These are phyloP conservation scores for Sebastes melanostomus DNA, from an alignment of 2,797 vertebrate species.

Conservation along the genomic window DNA sequence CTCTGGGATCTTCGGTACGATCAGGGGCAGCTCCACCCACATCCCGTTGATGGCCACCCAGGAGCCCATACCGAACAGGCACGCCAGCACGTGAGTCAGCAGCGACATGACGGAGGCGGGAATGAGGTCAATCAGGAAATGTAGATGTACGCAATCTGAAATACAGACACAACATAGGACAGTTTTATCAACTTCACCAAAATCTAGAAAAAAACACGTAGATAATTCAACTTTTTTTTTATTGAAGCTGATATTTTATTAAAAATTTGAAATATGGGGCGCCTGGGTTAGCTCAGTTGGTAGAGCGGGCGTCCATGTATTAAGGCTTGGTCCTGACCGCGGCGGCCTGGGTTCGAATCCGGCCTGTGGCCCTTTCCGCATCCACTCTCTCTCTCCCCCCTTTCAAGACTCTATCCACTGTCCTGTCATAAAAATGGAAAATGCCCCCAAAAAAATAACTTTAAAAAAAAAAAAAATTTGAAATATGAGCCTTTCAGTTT, in stretches of 20 bases:
- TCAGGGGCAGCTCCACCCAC: conserved; percentile 89
- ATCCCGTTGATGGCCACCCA: conserved; percentile 91
- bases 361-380: too few relatives aligned
- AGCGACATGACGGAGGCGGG: conserved; percentile 76
- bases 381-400: too few relatives aligned
- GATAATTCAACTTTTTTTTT: neutral
- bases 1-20: conserved; percentile 81
- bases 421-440: too few relatives aligned
- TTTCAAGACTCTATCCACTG: too few relatives aligned
- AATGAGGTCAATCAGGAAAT: conserved; percentile 21
- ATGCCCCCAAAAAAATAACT: too few relatives aligned
- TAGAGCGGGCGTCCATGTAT: too few relatives aligned
- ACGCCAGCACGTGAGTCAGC: conserved; percentile 80
- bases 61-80: conserved; percentile 87
- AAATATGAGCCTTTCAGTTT: neutral
- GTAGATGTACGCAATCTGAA: conserved; percentile 47
- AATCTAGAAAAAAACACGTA: neutral
- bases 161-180: conserved; percentile 19
- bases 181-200: neutral
- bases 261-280: neutral
- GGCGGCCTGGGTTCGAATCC: too few relatives aligned
- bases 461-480: neutral
- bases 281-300: too few relatives aligned
- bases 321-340: too few relatives aligned
- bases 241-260: neutral